Conservation (phyloP, 2,888 invertebrate genomes). For the Tipula unca region DNA sequence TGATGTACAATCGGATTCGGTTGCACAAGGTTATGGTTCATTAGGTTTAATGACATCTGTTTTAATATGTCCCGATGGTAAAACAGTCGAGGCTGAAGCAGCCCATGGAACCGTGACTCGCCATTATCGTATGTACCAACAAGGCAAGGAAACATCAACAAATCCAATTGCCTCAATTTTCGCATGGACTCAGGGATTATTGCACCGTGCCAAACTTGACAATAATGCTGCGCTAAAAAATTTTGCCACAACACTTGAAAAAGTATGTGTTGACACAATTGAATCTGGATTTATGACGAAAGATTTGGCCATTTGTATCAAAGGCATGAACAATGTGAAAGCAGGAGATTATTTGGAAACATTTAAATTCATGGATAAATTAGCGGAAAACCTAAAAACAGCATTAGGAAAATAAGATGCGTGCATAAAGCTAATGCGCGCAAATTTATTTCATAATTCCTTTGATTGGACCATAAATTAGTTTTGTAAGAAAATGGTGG, state of each 20-base stretch:
- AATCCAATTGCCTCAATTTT: slow-evolving; percentile 99
- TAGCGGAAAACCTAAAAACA: slow-evolving; percentile 78
- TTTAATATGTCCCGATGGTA: slow-evolving; percentile 92
- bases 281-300: slow-evolving; percentile 96
- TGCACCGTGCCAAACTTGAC: slow-evolving; percentile 92
- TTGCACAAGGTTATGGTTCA: slow-evolving; percentile 95
- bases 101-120: slow-evolving; percentile 96
- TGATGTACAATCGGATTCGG: slow-evolving; percentile 96
- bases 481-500: neutral
- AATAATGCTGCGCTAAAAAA: slow-evolving; percentile 63
- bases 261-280: slow-evolving; percentile 89
- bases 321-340: slow-evolving; percentile 68
- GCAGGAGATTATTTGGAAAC: slow-evolving; percentile 89
- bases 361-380: slow-evolving; percentile 91
- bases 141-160: slow-evolving; percentile 97
- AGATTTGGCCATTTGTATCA: slow-evolving; percentile 96
- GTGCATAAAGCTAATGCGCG: neutral
- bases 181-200: slow-evolving; percentile 92
- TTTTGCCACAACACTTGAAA: slow-evolving; percentile 82
- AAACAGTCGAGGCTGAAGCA: slow-evolving; percentile 96
- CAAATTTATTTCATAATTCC: neutral
- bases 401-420: slow-evolving; percentile 39
- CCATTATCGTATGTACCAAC: slow-evolving; percentile 78
- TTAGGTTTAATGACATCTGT: slow-evolving; percentile 98
- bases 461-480: neutral